These are phyloP conservation scores for Polia nebulosa DNA, from an alignment of 2,888 invertebrate genomes.

Conservation along the genomic window DNA sequence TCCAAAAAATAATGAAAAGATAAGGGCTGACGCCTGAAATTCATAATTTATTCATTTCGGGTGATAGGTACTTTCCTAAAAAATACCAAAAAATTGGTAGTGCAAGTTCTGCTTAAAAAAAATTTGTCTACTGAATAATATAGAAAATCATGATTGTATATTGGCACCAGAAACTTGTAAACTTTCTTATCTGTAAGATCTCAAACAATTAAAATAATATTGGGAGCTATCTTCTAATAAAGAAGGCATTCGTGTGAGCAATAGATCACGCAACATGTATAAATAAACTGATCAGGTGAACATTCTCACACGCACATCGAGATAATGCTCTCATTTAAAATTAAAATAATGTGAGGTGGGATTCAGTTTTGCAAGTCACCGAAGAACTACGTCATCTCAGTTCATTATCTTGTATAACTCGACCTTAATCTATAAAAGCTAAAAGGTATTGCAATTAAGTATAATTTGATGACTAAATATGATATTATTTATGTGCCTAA, in stretches of 20 bases:
- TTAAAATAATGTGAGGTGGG: slow-evolving; percentile 66
- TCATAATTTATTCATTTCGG: slow-evolving; percentile 24
- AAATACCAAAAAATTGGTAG: background rate
- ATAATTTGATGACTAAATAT: slow-evolving; percentile 67
- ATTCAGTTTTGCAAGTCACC: slow-evolving; percentile 70
- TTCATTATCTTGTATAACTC: slow-evolving; percentile 69
- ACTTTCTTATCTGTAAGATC: background rate
- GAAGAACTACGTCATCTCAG: slow-evolving; percentile 68
- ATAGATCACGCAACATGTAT: slow-evolving; percentile 57
- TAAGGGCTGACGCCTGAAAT: slow-evolving; percentile 7
- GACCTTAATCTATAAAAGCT: slow-evolving; percentile 70
- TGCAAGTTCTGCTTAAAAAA: slow-evolving; percentile 17
- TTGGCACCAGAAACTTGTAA: slow-evolving; percentile 1
- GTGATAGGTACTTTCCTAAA: background rate
- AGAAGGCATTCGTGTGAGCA: slow-evolving; percentile 14
- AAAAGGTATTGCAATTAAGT: slow-evolving; percentile 68
- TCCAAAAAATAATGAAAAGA: slow-evolving; percentile 10
- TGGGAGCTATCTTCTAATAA: slow-evolving; percentile 14
- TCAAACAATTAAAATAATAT: slow-evolving; percentile 14
- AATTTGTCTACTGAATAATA: background rate
- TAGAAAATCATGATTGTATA: background rate
- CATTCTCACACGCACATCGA: slow-evolving; percentile 67
- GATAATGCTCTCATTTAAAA: slow-evolving; percentile 70
- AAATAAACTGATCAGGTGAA: slow-evolving; percentile 68
- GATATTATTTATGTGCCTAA: slow-evolving; percentile 55